Evolutionary conservation across 1,140 invertebrate species (phyloP), one percentile per base, ranked within the genome.

Genomic region (Ceratitis capitata): DNA sequence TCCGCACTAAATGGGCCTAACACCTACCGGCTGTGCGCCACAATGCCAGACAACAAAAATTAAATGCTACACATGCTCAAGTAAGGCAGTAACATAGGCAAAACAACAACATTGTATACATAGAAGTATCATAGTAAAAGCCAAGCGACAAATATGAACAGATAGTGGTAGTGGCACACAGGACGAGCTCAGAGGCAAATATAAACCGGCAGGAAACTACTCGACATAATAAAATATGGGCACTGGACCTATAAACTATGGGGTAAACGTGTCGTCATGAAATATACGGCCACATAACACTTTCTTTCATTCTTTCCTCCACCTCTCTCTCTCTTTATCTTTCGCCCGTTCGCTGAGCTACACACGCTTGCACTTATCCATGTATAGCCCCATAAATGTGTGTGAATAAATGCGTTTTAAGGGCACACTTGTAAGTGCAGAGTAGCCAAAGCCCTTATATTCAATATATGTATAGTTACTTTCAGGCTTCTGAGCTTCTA

Each of bases 201-300:
- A 45, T 39, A 78, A 78, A 78, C 69, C 69, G 69, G 69, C 69
- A 78, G 69, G 69, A 78, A 78, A 26, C 69, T 45, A 78, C 69
- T 78, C 39, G 69, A 39, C 69, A 45, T 78, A 78, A 78, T 78
- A 78, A 78, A 78, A 78, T 78, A 78, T 78, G 69, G 39, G 39
- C 39, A 78, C 39, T 45, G 69, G 69, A 78, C 69, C 69, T 45
- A 78, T 78, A 78, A 78, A 78, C 69, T 78, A 78, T 78, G 69
- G 69, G 39, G 39, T 39, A 78, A 78, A 45, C 69, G 42, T 78
- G 69, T 78, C 69, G n/a, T n/a, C 69, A 78, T 78, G 69, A 78
- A 78, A 78, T 78, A 78, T 78, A 78, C 39, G 14, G 69, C 16
- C 69, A 23, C 39, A 78, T 78, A 39, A 78, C n/a, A 45, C 42